These are phyloP conservation scores for Cotesia vestalis DNA, from an alignment of 1,140 invertebrate species.

Conservation along the genomic window DNA sequence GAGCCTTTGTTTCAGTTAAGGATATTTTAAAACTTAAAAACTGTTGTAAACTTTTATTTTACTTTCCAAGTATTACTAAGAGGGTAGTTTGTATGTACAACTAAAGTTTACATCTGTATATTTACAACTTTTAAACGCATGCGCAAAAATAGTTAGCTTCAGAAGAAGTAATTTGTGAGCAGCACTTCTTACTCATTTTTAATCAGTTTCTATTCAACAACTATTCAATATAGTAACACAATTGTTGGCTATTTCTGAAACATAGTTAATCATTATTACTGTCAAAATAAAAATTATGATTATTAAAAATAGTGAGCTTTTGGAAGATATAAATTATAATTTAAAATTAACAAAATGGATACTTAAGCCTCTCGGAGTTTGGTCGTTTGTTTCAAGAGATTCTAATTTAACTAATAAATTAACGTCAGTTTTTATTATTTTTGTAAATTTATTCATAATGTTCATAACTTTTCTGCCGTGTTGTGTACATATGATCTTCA, in stretches of 20 bases:
- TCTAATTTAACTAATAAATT: not conserved
- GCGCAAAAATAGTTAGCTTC: too few species aligned
- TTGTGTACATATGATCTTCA: not conserved
- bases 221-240: not conserved
- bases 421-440: not conserved
- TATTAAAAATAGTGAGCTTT: not conserved
- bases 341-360: not conserved
- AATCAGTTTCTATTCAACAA: not conserved
- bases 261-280: too few species aligned
- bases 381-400: not conserved
- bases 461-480: slow-evolving; percentile 18
- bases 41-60: too few species aligned
- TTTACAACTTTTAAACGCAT: too few species aligned
- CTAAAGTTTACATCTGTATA: too few species aligned
- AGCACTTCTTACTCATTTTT: too few species aligned
- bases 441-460: not conserved
- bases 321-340: not conserved
- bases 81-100: too few species aligned
- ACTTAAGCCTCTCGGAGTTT: not conserved
- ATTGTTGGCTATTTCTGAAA: not conserved
- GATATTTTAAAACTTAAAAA: too few species aligned
- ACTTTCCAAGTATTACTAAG: too few species aligned
- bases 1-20: too few species aligned
- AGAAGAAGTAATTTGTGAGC: too few species aligned
- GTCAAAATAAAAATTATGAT: not conserved